Base-by-base conservation (phyloP, 92 coral and sea anemone genomes). In the Paramuricea clavata region DNA sequence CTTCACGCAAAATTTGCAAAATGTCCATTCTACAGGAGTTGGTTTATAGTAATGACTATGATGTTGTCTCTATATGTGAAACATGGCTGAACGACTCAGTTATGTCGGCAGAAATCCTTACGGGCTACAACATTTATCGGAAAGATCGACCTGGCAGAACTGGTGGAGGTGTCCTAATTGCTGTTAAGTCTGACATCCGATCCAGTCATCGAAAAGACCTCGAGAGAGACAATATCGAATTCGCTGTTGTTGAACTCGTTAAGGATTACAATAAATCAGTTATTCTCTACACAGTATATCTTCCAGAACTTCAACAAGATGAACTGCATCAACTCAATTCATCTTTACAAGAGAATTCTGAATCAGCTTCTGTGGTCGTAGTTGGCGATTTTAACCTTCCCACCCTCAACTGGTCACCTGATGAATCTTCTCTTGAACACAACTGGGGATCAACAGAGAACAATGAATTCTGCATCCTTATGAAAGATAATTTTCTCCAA, bases 331-430 rank as follows among this genome's bases (percentile, higher is more conserved):
- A 69, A 12, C 79, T 82, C 33, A 83, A 83, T 60, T 62, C 56
- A 15, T 83, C 87, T 43, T 64, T 83, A 49, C 33, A 83, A 69
- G 68, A 49, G 35, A 83, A 49, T 43, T 31, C 64, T 19, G 87
- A 83, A 69, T 49, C 69, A 6, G 78, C 64, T 49, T 83, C 79
- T n/a, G 21, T 22, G 15, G 76, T 69, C 54, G 21, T 69, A 27
- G 87, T 69, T 30, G 65, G 87, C 15, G 87, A 83, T 32, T 83
- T 83, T 67, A 83, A 83, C 44, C 79, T 49, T 25, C 78, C 79
- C 70, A 33, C 67, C 50, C 70, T 31, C 26, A 68, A 69, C 33
- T 83, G 87, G 69, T 69, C 56, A 28, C n/a, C 59, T 49, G 79
- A 83, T 59, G 68, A 83, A 68, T 43, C 78, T 43, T 49, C 79